These are phyloP conservation scores for Lasioglossum albipes DNA, from an alignment of 1,140 invertebrate species.

Conservation along the genomic window DNA sequence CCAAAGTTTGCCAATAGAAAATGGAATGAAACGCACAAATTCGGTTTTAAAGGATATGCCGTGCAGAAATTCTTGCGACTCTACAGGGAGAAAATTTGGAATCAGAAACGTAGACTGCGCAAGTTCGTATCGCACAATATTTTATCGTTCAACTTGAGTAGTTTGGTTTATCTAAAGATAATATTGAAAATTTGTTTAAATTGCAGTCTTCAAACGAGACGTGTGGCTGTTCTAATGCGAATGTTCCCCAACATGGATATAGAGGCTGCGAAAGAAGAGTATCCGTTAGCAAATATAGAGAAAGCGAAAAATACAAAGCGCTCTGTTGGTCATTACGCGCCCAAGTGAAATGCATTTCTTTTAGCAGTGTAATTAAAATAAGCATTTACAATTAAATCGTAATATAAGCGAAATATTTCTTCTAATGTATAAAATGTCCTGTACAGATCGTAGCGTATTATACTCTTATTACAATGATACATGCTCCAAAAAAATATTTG, in stretches of 20 bases:
- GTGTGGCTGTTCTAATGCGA: slow-evolving; percentile 85
- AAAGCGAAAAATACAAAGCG: slow-evolving; percentile 81
- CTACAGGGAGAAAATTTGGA: slow-evolving; percentile 84
- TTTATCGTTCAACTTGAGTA: slow-evolving; percentile 25
- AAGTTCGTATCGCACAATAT: slow-evolving; percentile 75
- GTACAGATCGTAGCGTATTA: background rate
- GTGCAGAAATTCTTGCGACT: slow-evolving; percentile 84
- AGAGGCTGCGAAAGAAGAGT: slow-evolving; percentile 86
- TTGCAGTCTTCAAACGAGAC: slow-evolving; percentile 83
- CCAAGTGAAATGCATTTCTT: slow-evolving; percentile 69
- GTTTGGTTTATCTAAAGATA: slow-evolving; percentile 13
- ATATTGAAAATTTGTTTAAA: slow-evolving; percentile 23
- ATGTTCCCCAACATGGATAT: slow-evolving; percentile 89
- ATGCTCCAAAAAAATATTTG: too few relatives aligned
- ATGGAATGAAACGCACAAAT: slow-evolving; percentile 81
- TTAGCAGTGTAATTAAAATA: background rate
- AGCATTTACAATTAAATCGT: slow-evolving; percentile 23
- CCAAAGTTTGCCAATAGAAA: slow-evolving; percentile 83
- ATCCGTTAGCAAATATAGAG: slow-evolving; percentile 88
- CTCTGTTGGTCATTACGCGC: slow-evolving; percentile 83
- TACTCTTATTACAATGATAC: background rate
- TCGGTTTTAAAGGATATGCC: slow-evolving; percentile 78
- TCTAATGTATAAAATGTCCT: background rate
- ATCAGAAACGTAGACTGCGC: slow-evolving; percentile 80
- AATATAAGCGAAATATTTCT: background rate